Conservation (phyloP, 1,140 invertebrate genomes). For the Macrotrachela quadricornifera region DNA sequence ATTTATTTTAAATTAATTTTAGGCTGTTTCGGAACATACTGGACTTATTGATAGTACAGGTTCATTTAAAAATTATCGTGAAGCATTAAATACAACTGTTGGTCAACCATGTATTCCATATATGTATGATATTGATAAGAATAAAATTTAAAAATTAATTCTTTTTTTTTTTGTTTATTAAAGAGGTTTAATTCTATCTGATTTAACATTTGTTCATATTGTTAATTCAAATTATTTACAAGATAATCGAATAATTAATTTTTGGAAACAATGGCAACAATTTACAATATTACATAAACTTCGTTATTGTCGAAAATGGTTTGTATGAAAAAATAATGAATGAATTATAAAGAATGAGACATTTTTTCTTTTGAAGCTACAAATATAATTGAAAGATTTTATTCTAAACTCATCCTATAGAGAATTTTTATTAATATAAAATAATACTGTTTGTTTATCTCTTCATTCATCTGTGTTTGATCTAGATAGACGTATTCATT, state of each 20-base stretch:
- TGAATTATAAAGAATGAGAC: too few relatives aligned
- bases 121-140: slow-evolving; percentile 45
- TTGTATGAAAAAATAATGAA: too few relatives aligned
- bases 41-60: slow-evolving; percentile 81
- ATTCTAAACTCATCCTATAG: too few relatives aligned
- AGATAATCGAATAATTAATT: slow-evolving; percentile 65
- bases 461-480: too few relatives aligned
- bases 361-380: too few relatives aligned
- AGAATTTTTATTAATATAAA: too few relatives aligned
- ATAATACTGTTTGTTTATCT: too few relatives aligned
- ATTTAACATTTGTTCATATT: slow-evolving; percentile 93
- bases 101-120: slow-evolving; percentile 93
- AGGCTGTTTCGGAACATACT: slow-evolving; percentile 70
- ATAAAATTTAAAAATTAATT: neutral
- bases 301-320: slow-evolving; percentile 62
- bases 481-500: too few relatives aligned
- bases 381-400: too few relatives aligned
- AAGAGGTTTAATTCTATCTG: slow-evolving; percentile 89
- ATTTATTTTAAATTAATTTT: slow-evolving; percentile 1
- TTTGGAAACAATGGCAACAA: slow-evolving; percentile 91
- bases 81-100: slow-evolving; percentile 62
- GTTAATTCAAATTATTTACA: slow-evolving; percentile 70
- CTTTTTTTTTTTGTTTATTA: slow-evolving; percentile 23
- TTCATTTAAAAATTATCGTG: slow-evolving; percentile 79
- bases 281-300: slow-evolving; percentile 91